A percentile compares a stretch with the other conserved stretches of the same genome.
phyloP scores from a whole-genome alignment of 1,140 invertebrate species.

The Bombus turneri region DNA sequence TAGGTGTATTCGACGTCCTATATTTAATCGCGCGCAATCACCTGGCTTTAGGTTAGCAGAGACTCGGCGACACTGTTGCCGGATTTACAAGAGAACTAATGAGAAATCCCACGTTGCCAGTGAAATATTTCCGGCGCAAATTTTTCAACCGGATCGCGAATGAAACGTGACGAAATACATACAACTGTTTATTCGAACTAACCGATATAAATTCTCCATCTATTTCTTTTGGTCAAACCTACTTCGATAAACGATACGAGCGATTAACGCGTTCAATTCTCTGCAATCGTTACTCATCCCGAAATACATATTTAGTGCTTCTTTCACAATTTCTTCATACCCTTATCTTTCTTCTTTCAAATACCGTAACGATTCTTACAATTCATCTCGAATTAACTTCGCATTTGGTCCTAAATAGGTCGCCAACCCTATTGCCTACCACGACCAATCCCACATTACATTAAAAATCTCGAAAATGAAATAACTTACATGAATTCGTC shows the following conservation, averaged over 20 bases:
- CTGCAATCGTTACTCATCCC: not conserved
- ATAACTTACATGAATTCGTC: not conserved
- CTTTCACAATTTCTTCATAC: not conserved
- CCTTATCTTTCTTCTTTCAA: not conserved
- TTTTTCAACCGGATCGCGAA: slow-evolving; percentile 32
- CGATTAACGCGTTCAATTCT: not conserved
- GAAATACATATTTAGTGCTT: not conserved
- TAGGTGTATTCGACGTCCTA: slow-evolving; percentile 63
- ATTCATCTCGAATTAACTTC: not conserved
- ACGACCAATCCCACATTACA: accelerated
- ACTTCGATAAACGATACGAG: not conserved
- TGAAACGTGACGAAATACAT: slow-evolving; percentile 38
- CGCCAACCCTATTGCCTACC: too few relatives aligned
- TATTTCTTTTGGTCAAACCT: not conserved
- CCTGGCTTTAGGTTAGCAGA: slow-evolving; percentile 62
- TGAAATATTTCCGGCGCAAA: slow-evolving; percentile 67
- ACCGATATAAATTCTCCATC: not conserved
- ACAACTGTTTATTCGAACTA: not conserved
- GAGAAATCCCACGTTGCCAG: slow-evolving; percentile 45
- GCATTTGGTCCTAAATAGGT: too few relatives aligned
- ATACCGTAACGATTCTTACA: not conserved
- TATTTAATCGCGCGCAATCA: slow-evolving; percentile 71
- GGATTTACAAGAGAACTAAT: slow-evolving; percentile 31
- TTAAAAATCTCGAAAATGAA: not conserved
- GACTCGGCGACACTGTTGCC: slow-evolving; percentile 60